A percentile compares a stretch with the other conserved stretches of the same genome.
phyloP scores from a whole-genome alignment of 2,113 vertebrate genomes.

The Larimichthys polyactis region DNA sequence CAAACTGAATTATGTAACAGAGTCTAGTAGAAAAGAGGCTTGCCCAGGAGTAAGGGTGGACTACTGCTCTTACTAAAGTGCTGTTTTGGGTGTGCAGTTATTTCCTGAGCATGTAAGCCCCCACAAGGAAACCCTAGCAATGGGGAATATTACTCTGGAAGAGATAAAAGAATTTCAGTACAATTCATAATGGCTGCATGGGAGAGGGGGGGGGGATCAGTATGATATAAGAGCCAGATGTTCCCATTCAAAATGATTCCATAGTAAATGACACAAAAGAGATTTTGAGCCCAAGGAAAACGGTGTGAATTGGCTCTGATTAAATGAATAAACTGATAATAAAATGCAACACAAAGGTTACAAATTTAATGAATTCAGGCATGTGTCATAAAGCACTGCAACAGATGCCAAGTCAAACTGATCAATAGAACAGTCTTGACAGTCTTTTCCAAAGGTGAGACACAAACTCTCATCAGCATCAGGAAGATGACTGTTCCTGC shows the following conservation, averaged over 20 bases:
- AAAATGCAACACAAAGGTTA: slow-evolving; percentile 45
- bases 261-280: slow-evolving; percentile 56
- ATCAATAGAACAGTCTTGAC: slow-evolving; percentile 26
- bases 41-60: neutral
- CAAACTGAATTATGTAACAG: neutral
- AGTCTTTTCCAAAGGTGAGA: slow-evolving; percentile 47
- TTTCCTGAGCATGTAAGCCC: slow-evolving; percentile 26
- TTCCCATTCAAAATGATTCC: slow-evolving; percentile 62
- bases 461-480: slow-evolving; percentile 26
- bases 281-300: slow-evolving; percentile 34
- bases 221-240: slow-evolving; percentile 65
- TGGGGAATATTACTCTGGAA: slow-evolving; percentile 38
- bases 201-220: slow-evolving; percentile 13
- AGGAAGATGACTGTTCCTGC: slow-evolving; percentile 55
- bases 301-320: slow-evolving; percentile 36
- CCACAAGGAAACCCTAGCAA: slow-evolving; percentile 3
- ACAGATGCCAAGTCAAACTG: slow-evolving; percentile 42
- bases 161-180: slow-evolving; percentile 53
- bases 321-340: slow-evolving; percentile 47
- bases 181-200: slow-evolving; percentile 59
- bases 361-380: slow-evolving; percentile 38
- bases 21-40: slow-evolving; percentile 18
- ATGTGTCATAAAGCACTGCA: slow-evolving; percentile 42
- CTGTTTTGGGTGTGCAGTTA: slow-evolving; percentile 14
- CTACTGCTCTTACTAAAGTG: slow-evolving; percentile 14